Conservation (phyloP, 1,140 invertebrate genomes). For the Hermetia illucens region DNA sequence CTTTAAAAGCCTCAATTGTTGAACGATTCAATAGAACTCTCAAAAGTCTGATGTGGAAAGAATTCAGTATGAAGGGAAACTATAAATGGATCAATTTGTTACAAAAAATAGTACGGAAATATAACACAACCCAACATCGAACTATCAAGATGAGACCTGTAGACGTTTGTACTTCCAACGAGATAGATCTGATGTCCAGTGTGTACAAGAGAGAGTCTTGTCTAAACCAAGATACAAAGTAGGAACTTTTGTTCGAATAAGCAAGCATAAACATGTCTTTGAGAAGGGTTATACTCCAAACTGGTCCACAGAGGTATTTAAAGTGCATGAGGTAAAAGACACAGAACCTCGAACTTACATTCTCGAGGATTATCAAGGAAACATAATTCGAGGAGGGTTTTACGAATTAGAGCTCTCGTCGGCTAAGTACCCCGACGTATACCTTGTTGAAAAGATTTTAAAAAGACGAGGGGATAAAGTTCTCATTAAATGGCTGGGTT, state of each 20-base stretch:
- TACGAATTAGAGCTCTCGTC: constrained; percentile 23
- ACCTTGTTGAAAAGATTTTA: constrained; percentile 21
- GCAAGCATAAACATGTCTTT: constrained; percentile 27
- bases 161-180: constrained; percentile 19
- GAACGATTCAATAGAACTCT: constrained; percentile 34
- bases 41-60: constrained; percentile 30
- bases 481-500: constrained; percentile 24
- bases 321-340: constrained; percentile 16
- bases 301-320: constrained; percentile 30
- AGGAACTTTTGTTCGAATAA: constrained; percentile 25
- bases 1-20: constrained; percentile 31
- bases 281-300: constrained; percentile 30
- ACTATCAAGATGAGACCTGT: constrained; percentile 29
- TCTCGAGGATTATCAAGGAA: constrained; percentile 16
- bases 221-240: constrained; percentile 11
- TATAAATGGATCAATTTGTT: constrained; percentile 30
- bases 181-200: constrained; percentile 11
- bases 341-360: constrained; percentile 23
- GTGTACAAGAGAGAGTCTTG: constrained; percentile 15
- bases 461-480: constrained; percentile 14
- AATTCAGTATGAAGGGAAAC: constrained; percentile 29
- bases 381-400: constrained; percentile 22
- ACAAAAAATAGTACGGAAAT: constrained; percentile 20
- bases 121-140: constrained; percentile 31
- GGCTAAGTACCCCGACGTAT: constrained; percentile 14